Evolutionary conservation across 2,888 invertebrate genomes (phyloP).

Genomic region (Lottia gigantea): DNA sequence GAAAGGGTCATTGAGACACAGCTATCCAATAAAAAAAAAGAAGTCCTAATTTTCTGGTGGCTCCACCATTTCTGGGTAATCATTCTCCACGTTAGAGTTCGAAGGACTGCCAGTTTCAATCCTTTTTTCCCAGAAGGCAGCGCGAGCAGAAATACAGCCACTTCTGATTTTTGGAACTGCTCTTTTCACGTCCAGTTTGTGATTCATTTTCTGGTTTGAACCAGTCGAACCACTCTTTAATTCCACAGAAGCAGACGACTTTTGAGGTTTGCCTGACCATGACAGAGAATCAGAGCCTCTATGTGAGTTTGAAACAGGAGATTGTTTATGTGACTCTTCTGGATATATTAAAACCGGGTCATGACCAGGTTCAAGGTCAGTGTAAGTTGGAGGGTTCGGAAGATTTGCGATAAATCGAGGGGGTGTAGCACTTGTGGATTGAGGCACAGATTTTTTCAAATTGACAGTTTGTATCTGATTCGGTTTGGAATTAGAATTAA

Average conservation of each 20-base stretch:
- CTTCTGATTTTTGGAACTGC: slow-evolving; percentile 41
- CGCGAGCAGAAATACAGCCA: slow-evolving; percentile 54
- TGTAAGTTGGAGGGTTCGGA: slow-evolving; percentile 20
- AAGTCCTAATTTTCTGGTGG: neutral
- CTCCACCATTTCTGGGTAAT: slow-evolving; percentile 51
- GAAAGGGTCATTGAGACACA: too few species aligned
- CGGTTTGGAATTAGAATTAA: neutral
- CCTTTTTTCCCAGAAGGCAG: slow-evolving; percentile 57
- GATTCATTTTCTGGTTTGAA: neutral
- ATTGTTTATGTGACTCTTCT: slow-evolving; percentile 10
- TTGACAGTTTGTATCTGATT: neutral
- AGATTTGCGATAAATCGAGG: slow-evolving; percentile 2
- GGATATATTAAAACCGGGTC: slow-evolving; percentile 30
- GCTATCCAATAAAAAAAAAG: too few species aligned
- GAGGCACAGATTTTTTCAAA: neutral
- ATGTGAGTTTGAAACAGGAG: slow-evolving; percentile 26
- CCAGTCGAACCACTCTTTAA: neutral
- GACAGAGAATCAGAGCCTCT: neutral
- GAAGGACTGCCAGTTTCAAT: slow-evolving; percentile 36
- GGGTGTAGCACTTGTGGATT: neutral
- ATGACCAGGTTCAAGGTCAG: slow-evolving; percentile 22
- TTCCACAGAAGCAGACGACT: neutral
- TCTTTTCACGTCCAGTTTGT: slow-evolving; percentile 12
- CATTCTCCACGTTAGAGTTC: slow-evolving; percentile 32
- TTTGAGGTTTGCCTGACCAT: neutral